phyloP scores from a whole-genome alignment of 2,888 invertebrate species.

The Acleris emargana region DNA sequence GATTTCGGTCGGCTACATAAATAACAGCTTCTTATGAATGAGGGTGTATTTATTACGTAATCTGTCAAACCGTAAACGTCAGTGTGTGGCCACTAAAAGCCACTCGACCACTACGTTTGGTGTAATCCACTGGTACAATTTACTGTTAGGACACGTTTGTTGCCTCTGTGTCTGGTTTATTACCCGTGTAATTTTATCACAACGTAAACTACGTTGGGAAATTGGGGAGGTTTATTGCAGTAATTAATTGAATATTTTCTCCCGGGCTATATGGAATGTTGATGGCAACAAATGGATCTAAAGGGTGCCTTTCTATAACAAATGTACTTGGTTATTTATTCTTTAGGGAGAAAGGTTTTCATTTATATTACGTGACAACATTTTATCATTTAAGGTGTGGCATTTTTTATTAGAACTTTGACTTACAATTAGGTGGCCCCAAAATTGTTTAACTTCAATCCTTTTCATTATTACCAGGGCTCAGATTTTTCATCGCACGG shows the following conservation, averaged over 20 bases:
- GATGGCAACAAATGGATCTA: not conserved
- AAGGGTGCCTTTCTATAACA: not conserved
- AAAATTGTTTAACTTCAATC: too few relatives aligned
- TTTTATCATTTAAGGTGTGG: too few relatives aligned
- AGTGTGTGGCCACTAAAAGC: constrained; percentile 16
- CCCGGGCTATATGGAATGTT: not conserved
- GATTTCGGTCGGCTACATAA: too few relatives aligned
- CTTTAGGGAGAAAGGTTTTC: too few relatives aligned
- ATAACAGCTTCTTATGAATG: too few relatives aligned
- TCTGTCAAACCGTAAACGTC: constrained; percentile 17
- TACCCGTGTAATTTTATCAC: constrained; percentile 24
- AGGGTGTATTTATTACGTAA: constrained; percentile 3
- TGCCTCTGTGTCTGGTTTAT: constrained; percentile 21
- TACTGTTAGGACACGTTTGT: constrained; percentile 28
- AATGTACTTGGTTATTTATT: too few relatives aligned
- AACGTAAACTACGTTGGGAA: constrained; percentile 8
- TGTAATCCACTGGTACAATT: constrained; percentile 30
- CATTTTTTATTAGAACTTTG: too few relatives aligned
- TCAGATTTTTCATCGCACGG: too few relatives aligned
- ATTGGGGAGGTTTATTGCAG: constrained; percentile 5
- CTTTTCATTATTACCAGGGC: too few relatives aligned
- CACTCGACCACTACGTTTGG: constrained; percentile 15
- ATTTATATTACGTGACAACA: too few relatives aligned
- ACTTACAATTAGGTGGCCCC: too few relatives aligned
- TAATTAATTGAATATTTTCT: constrained; percentile 6